Percentiles rank a stretch among this genome's conserved stretches.
phyloP scores from a whole-genome alignment of 1,140 invertebrate genomes.

The Drosophila yakuba region DNA sequence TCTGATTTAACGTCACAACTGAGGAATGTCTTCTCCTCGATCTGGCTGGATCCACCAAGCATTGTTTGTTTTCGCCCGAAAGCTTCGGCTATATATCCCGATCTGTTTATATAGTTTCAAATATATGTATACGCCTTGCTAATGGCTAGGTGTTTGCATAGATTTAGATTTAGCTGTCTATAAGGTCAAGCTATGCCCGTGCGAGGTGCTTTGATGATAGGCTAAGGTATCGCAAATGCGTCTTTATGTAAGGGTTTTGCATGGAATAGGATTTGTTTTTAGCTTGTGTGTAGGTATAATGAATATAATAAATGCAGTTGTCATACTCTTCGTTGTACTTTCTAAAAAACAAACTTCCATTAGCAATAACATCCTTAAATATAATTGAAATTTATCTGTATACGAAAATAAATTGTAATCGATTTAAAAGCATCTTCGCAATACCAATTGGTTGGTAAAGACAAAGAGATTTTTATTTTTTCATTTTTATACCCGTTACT shows the following conservation, averaged over 20 bases:
- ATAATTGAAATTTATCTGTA: too few relatives aligned
- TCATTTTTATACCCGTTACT: too few relatives aligned
- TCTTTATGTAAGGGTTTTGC: constrained; percentile 23
- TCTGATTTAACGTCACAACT: constrained; percentile 80
- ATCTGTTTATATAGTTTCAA: constrained; percentile 30
- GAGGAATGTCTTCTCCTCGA: constrained; percentile 60
- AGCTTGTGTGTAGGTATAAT: too few relatives aligned
- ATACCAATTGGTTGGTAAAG: too few relatives aligned
- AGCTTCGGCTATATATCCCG: constrained; percentile 57
- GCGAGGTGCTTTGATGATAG: constrained; percentile 25
- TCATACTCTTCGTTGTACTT: background rate
- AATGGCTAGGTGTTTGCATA: constrained; percentile 52
- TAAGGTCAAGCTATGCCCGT: constrained; percentile 64
- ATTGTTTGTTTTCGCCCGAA: constrained; percentile 61
- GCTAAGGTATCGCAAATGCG: constrained; percentile 56
- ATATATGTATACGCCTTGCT: background rate
- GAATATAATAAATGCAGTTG: too few relatives aligned
- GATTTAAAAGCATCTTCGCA: too few relatives aligned
- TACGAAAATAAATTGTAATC: too few relatives aligned
- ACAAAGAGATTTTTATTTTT: too few relatives aligned
- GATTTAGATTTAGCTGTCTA: constrained; percentile 35
- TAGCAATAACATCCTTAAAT: too few relatives aligned
- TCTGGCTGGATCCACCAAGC: constrained; percentile 51
- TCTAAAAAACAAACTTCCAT: background rate
- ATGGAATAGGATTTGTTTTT: background rate